Evolutionary conservation across 1,140 invertebrate genomes (phyloP), one percentile per base, ranked within the genome.

Genomic region (Zaprionus tsacasi): DNA sequence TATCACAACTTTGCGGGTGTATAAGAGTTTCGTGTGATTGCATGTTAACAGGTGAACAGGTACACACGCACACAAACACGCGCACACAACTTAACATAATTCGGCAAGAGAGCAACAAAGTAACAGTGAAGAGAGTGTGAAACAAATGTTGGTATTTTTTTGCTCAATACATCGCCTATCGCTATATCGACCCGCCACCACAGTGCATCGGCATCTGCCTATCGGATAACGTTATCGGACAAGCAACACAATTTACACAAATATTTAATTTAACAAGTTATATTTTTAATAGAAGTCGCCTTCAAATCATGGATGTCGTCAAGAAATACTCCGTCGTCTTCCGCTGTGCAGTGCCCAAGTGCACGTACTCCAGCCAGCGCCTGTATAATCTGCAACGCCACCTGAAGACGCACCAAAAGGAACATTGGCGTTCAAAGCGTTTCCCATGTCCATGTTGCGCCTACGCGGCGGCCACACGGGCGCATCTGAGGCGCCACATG

Each of bases 371-470:
- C 0, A 75, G 54, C 5, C 52, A 57, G n/a, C 68, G 72, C 12
- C 27, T 58, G 3, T 75, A 58, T 21, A 75, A 75, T 13, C 36
- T 75, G 67, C 54, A 70, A 6, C 72, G 72, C 5, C 72, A 75
- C 13, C n/a, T 33, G 1, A 75, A 75, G 33, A 64, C 68, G 35
- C 72, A 75, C 54, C 27, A n/a, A 11, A 70, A 36, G 25, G 67
- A 64, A 13, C 72, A 64, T 36, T 75, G 72, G 72, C 72, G 72
- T 27, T 75, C 72, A 4, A 75, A 59, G 6, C 60, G 72, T 8
- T 75, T 75, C 27, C 72, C 55, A 0, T 75, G 72, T 17, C 72
- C 72, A 6, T 70, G 67, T 3, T 75, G 72, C 30, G 60, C 54
- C n/a, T 70, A 75, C 25, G 72, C 67, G 13, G 67, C 67, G 2